Percentiles rank a stretch among this genome's conserved stretches.
phyloP scores from a whole-genome alignment of 1,140 invertebrate genomes.

The Spodoptera litura region DNA sequence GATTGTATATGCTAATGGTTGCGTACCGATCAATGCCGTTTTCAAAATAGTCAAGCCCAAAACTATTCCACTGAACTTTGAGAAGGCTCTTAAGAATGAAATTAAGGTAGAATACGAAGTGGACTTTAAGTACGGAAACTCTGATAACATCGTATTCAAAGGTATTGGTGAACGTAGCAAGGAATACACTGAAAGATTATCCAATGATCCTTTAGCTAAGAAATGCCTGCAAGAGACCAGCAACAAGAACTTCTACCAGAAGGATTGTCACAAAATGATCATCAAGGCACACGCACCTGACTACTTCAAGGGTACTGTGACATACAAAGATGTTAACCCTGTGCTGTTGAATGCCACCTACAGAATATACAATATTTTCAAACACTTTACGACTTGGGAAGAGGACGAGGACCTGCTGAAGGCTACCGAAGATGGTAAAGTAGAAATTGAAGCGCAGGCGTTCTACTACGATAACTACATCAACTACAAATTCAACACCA shows the following conservation, averaged over 20 bases:
- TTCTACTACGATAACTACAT: constrained; percentile 72
- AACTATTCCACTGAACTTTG: constrained; percentile 82
- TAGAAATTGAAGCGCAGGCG: constrained; percentile 80
- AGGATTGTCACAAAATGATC: constrained; percentile 86
- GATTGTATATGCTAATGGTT: constrained; percentile 75
- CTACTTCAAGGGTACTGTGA: constrained; percentile 72
- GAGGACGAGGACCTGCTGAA: constrained; percentile 70
- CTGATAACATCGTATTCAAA: constrained; percentile 78
- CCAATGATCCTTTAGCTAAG: constrained; percentile 69
- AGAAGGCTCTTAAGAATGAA: constrained; percentile 84
- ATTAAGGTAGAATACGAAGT: constrained; percentile 80
- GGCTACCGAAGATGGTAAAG: constrained; percentile 78
- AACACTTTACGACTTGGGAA: constrained; percentile 66
- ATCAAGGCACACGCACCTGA: constrained; percentile 83
- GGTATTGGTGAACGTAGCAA: constrained; percentile 82
- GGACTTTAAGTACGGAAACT: constrained; percentile 83
- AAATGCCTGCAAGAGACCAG: constrained; percentile 85
- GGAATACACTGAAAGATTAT: constrained; percentile 83
- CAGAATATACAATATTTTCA: constrained; percentile 68
- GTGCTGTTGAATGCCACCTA: constrained; percentile 62
- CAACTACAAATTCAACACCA: constrained; percentile 78
- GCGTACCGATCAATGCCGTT: constrained; percentile 78
- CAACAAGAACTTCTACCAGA: constrained; percentile 84
- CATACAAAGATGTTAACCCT: constrained; percentile 81
- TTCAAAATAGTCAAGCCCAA: constrained; percentile 76